These are phyloP conservation scores for Triplophysa bombifrons DNA, from an alignment of 2,797 vertebrate genomes.

Conservation along the genomic window DNA sequence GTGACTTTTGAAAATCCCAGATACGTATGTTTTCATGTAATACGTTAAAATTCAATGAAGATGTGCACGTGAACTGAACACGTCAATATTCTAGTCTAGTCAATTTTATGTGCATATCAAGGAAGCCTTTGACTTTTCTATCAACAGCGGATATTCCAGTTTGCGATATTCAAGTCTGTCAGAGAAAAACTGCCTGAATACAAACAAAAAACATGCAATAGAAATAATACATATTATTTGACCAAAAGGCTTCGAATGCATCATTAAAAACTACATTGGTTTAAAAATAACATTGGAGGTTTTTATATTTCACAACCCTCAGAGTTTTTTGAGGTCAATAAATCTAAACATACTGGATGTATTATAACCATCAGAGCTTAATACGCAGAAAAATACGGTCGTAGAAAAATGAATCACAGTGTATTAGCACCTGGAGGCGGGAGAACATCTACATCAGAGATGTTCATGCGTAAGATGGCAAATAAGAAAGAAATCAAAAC, in stretches of 20 bases:
- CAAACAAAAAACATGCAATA: not conserved
- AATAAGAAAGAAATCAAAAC: not conserved
- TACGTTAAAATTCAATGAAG: not conserved
- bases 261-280: not conserved
- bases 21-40: not conserved
- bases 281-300: slow-evolving; percentile 19
- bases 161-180: slow-evolving; percentile 9
- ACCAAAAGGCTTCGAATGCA: not conserved
- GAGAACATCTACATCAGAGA: slow-evolving; percentile 18
- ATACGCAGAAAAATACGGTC: not conserved
- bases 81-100: not conserved
- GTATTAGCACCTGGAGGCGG: slow-evolving; percentile 56
- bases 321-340: not conserved
- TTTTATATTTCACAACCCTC: slow-evolving; percentile 19
- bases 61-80: not conserved
- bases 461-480: not conserved
- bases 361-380: not conserved
- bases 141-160: slow-evolving; percentile 11
- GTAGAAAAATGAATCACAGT: slow-evolving; percentile 61
- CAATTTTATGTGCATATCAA: slow-evolving; percentile 10
- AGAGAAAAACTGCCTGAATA: slow-evolving; percentile 30
- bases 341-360: not conserved
- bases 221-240: not conserved
- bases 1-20: not conserved
- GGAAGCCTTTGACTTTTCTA: slow-evolving; percentile 43